Evolutionary conservation across 2,888 invertebrate genomes (phyloP).

Genomic region (Drosophila niveifrons): DNA sequence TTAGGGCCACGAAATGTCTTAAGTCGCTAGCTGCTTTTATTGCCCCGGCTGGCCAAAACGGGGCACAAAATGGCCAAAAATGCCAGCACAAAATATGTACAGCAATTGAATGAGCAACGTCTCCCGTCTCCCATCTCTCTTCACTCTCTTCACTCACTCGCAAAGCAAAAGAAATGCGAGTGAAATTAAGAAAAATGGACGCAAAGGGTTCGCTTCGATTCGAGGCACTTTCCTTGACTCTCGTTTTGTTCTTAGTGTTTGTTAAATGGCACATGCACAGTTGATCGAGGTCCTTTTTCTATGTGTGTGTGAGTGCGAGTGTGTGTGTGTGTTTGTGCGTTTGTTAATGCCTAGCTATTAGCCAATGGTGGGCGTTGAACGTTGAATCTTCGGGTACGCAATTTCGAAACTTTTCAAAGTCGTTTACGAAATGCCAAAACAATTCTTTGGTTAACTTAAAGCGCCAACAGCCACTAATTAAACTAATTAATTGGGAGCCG

Average conservation of each 20-base stretch:
- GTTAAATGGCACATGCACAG: conserved; percentile 76
- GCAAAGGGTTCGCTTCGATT: conserved; percentile 62
- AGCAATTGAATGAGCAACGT: conserved; percentile 50
- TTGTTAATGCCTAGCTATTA: conserved; percentile 66
- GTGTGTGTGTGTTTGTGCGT: conserved; percentile 20
- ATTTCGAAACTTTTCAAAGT: conserved; percentile 61
- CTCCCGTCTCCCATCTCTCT: not conserved
- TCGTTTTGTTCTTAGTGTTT: conserved; percentile 58
- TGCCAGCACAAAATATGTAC: conserved; percentile 46
- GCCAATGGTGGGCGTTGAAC: conserved; percentile 41
- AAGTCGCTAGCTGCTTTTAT: conserved; percentile 72
- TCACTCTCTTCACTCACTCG: not conserved
- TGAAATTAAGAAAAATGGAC: conserved; percentile 76
- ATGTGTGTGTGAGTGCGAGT: not conserved
- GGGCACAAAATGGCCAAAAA: conserved; percentile 29
- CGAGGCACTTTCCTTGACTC: not conserved
- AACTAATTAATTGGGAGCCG: conserved; percentile 61
- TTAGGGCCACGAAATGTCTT: conserved; percentile 69
- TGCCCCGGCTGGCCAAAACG: conserved; percentile 47
- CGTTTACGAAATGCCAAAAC: conserved; percentile 61
- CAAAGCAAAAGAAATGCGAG: conserved; percentile 31
- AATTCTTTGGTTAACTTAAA: conserved; percentile 49
- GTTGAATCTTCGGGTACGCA: conserved; percentile 49
- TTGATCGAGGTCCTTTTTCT: conserved; percentile 69
- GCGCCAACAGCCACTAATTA: conserved; percentile 65